phyloP scores from a whole-genome alignment of 2,888 invertebrate species.

The Bhutanitis thaidina region DNA sequence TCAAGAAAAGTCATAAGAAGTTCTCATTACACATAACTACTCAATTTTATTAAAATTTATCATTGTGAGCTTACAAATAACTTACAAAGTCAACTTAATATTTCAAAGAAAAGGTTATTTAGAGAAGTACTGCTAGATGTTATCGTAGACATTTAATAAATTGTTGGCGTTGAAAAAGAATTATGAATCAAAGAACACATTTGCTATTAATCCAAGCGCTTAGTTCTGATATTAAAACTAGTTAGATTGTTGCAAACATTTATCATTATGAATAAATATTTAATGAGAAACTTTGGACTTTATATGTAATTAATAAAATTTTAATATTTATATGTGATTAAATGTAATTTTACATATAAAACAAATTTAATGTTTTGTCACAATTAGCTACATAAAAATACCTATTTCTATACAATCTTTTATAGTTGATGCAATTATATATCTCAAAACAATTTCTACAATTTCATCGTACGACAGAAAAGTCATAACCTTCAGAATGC shows the following conservation, averaged over 20 bases:
- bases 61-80: background rate
- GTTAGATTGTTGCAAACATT: constrained; percentile 12
- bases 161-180: constrained; percentile 14
- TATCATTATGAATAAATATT: constrained; percentile 15
- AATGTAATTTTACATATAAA: too few species aligned
- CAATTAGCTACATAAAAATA: background rate
- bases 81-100: background rate
- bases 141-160: constrained; percentile 16
- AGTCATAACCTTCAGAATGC: constrained; percentile 73
- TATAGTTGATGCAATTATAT: constrained; percentile 1
- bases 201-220: constrained; percentile 18
- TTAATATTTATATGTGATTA: too few species aligned
- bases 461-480: constrained; percentile 40
- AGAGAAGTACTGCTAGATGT: constrained; percentile 11
- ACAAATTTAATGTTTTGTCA: too few species aligned
- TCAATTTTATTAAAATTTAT: background rate
- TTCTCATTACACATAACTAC: too few species aligned
- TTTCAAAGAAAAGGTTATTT: too few species aligned
- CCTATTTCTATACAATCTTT: background rate
- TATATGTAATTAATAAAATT: background rate
- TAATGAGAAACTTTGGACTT: background rate
- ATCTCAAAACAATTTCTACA: constrained; percentile 20
- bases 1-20: too few species aligned
- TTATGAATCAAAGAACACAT: constrained; percentile 19
- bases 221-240: constrained; percentile 12